Evolutionary conservation across 2,888 invertebrate genomes (phyloP), one percentile per base, ranked within the genome.

Genomic region (Ischnus inquisitorius): DNA sequence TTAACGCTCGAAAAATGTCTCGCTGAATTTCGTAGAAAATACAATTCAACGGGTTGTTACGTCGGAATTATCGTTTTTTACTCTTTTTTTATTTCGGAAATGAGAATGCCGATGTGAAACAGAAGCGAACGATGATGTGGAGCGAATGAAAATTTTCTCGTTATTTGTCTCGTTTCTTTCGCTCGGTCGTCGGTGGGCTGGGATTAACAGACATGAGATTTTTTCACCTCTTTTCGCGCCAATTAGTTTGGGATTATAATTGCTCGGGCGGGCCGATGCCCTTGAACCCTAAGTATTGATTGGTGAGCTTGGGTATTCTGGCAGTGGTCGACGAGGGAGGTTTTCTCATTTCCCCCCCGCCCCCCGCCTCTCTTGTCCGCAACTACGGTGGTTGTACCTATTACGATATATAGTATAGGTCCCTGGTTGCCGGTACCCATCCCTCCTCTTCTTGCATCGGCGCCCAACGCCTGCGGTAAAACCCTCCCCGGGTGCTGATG

Each of bases 251-350:
- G 82, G 89, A 90, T 46, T 39, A 92, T 93, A 93, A 93, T 93
- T 93, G 93, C 91, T 92, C 92, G 92, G 92, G 91, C 93, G 91
- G 92, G 93, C 91, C 93, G 92, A 93, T 93, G 93, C 92, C 93
- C 93, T 93, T 93, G 93, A 93, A 93, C 92, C 93, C 92, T 91
- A 90, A 91, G 92, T 93, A 93, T 93, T 93, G 93, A 93, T 93
- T 93, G 92, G 92, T 89, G 90, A 91, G 89, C 90, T 91, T 89
- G 90, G 85, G 89, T 60, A 91, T 91, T 92, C 90, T 90, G 89
- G 90, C 88, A 90, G 89, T 90, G 90, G 90, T 78, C 84, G 84
- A 84, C 69, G 84, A 69, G 84, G 34, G 67, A 22, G 19, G 41
- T 68, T 71, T 68, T 74, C 74, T 78, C 78, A 87, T 87, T 90